Conservation (phyloP, 2,797 vertebrate species). For the Emydoidea blandingii region DNA sequence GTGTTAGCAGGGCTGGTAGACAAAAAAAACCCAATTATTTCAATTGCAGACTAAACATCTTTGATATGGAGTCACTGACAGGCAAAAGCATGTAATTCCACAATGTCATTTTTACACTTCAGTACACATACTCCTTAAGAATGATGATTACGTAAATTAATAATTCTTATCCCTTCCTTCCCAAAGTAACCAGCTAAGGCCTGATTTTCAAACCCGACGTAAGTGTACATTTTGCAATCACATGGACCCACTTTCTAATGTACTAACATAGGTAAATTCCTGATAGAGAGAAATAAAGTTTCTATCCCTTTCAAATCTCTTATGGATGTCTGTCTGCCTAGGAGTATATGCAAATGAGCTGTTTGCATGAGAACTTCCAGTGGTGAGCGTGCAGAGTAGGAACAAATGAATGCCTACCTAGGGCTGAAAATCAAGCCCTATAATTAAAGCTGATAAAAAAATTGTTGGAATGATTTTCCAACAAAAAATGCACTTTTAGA, state of each 20-base stretch:
- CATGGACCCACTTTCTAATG: background rate
- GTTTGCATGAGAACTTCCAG: background rate
- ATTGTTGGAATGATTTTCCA: background rate
- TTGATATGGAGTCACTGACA: background rate
- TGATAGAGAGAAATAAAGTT: background rate
- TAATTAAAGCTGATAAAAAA: background rate
- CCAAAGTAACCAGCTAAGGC: background rate
- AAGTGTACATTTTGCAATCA: background rate
- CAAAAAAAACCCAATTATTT: background rate
- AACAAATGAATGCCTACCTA: background rate
- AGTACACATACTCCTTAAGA: background rate
- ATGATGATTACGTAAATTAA: background rate
- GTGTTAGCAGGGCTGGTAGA: background rate
- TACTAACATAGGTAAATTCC: background rate
- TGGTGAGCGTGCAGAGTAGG: background rate
- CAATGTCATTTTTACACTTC: fast-evolving
- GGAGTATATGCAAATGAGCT: background rate
- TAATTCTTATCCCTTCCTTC: background rate
- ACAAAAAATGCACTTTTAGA: background rate
- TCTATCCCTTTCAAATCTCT: background rate
- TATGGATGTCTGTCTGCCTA: background rate
- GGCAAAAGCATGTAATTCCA: background rate
- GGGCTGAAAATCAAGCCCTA: background rate
- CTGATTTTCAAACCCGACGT: background rate
- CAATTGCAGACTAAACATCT: background rate